A percentile compares a stretch with the other conserved stretches of the same genome.
Conservation (phyloP, 2,797 vertebrate species). For the Helostoma temminkii region DNA sequence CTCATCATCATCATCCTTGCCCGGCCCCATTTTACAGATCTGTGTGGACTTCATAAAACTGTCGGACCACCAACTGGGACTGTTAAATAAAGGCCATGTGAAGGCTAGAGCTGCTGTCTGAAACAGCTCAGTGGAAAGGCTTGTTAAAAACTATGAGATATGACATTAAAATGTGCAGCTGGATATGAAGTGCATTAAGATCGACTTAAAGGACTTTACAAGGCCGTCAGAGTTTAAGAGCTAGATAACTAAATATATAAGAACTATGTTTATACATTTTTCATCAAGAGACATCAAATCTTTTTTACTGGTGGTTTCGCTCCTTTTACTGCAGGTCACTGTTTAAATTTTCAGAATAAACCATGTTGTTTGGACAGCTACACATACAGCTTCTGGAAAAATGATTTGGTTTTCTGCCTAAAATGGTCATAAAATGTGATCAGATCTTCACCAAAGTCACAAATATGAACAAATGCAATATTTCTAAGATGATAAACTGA, state of each 20-base stretch:
- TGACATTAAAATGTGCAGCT: conserved; percentile 46
- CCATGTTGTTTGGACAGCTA: too few relatives aligned
- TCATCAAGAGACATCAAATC: too few relatives aligned
- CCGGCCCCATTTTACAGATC: conserved; percentile 50
- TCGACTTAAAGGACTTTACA: conserved; percentile 25
- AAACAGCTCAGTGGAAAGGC: conserved; percentile 28
- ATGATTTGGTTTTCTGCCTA: too few relatives aligned
- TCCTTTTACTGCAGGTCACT: not conserved
- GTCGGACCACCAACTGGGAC: conserved; percentile 67
- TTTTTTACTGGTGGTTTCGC: not conserved
- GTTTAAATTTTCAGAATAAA: not conserved
- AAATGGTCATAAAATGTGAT: too few relatives aligned
- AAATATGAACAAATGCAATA: too few relatives aligned
- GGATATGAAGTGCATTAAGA: conserved; percentile 33
- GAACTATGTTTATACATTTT: too few relatives aligned
- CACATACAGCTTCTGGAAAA: too few relatives aligned
- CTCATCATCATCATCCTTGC: conserved; percentile 63
- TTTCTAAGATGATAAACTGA: too few relatives aligned
- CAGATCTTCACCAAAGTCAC: too few relatives aligned
- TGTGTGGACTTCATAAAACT: conserved; percentile 71
- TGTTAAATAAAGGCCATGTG: conserved; percentile 65
- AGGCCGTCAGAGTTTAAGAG: conserved; percentile 9
- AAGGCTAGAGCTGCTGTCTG: conserved; percentile 40
- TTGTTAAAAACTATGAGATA: conserved; percentile 56
- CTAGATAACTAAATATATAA: not conserved